Evolutionary conservation across 2,888 invertebrate genomes (phyloP), one percentile per base, ranked within the genome.

Genomic region (Caenorhabditis becei): DNA sequence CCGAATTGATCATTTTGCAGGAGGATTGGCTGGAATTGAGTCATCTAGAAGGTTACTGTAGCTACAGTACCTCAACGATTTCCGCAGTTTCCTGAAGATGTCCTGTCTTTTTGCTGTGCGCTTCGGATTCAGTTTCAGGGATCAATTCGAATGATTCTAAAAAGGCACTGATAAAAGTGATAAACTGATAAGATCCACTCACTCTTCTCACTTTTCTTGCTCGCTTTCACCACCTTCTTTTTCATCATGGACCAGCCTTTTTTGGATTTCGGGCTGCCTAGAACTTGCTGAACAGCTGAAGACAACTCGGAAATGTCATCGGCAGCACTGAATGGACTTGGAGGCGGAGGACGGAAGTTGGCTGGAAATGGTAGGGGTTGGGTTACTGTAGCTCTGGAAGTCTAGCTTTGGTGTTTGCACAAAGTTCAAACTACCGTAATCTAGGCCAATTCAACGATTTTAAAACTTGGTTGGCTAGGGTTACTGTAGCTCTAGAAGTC

Each of bases 11-110:
- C 51, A 10, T 63, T 72, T 77, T 61, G 63, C 1, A 53, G 1
- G 5, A 72, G 51, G 7, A 71, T 49, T 10, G 78, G 70, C 71
- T 77, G 67, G 53, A 77, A 65, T n/a, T 32, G 7, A n/a, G 10
- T 2, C 26, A 8, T 32, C 37, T 24, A 28, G 14, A 16, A 14
- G 32, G 7, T 28, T 58, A 20, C 5, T 5, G n/a, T n/a, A 18
- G 10, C 1, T 18, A 41, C 16, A 44, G 14, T 8, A 74, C 74
- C 74, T 77, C 77, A 16, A 77, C 77, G 58, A 77, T 70, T 24
- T 77, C 77, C 16, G 77, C 77, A 5, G 77, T 77, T 54, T 77
- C 77, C 18, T 77, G 77, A 20, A 77, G 44, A 32, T 77, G 65
- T 24, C 70, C 63, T 3, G 44, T 11, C 20, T 61, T 77, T 35